Conservation (phyloP, 2,888 invertebrate species). For the Aporophyla lueneburgensis region DNA sequence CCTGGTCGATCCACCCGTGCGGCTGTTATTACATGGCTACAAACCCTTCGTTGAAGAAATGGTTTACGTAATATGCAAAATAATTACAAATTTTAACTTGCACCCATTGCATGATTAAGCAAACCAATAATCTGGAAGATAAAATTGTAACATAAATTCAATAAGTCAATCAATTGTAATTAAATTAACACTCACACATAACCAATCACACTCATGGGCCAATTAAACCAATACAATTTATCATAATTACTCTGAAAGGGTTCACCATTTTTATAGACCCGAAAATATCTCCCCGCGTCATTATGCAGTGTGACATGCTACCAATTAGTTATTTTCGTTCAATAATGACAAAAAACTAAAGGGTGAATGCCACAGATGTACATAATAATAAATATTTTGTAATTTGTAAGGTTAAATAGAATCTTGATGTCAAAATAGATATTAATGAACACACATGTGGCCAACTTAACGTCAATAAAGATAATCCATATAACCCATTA, state of each 20-base stretch:
- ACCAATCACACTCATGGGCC: slow-evolving; percentile 33
- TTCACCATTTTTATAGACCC: slow-evolving; percentile 56
- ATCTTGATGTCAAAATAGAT: slow-evolving; percentile 43
- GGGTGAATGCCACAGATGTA: slow-evolving; percentile 31
- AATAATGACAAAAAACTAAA: slow-evolving; percentile 49
- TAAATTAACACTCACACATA: slow-evolving; percentile 12
- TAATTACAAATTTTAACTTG: neutral
- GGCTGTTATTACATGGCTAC: no score
- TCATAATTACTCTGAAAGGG: slow-evolving; percentile 59
- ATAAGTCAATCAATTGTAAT: neutral
- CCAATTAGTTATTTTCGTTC: slow-evolving; percentile 66
- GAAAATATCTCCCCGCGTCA: slow-evolving; percentile 60
- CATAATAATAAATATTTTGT: slow-evolving; percentile 34
- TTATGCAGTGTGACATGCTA: slow-evolving; percentile 46
- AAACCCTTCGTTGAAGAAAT: neutral
- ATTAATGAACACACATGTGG: slow-evolving; percentile 25
- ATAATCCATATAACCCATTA: no score
- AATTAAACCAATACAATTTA: slow-evolving; percentile 51
- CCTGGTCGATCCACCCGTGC: no score
- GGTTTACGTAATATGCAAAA: neutral
- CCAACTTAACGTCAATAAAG: neutral
- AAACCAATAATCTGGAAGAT: neutral
- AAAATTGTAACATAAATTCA: neutral
- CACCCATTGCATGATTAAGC: neutral
- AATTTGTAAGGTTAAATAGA: slow-evolving; percentile 31